A percentile compares a stretch with the other conserved stretches of the same genome.
These are phyloP conservation scores for Zaprionus davidi DNA, from an alignment of 1,140 invertebrate species.

Conservation along the genomic window DNA sequence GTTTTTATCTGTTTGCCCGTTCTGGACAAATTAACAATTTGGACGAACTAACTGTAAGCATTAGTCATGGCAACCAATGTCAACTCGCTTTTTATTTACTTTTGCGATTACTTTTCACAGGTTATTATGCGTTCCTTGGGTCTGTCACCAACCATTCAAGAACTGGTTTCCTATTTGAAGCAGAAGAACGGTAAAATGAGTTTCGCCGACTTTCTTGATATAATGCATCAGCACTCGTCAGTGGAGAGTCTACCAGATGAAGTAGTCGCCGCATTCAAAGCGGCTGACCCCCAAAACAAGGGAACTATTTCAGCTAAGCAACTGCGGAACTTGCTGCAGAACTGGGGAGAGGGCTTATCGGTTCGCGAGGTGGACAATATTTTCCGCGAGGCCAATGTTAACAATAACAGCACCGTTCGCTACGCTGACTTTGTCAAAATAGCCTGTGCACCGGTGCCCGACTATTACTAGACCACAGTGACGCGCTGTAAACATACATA, in stretches of 20 bases:
- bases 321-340: conserved; percentile 93
- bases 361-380: conserved; percentile 97
- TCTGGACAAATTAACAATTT: conserved; percentile 93
- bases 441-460: conserved; percentile 95
- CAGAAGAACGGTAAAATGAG: conserved; percentile 95
- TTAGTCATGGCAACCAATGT: conserved; percentile 1
- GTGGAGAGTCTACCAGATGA: conserved; percentile 95
- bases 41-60: conserved; percentile 93
- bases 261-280: conserved; percentile 94
- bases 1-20: conserved; percentile 96
- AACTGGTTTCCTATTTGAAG: conserved; percentile 93
- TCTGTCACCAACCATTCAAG: conserved; percentile 95
- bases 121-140: conserved; percentile 95
- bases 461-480: conserved; percentile 90
- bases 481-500: not conserved
- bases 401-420: conserved; percentile 91
- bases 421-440: conserved; percentile 98
- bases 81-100: not conserved
- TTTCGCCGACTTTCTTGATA: conserved; percentile 97
- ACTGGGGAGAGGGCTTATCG: conserved; percentile 96
- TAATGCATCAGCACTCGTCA: conserved; percentile 95
- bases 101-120: conserved; percentile 23
- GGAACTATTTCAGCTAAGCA: conserved; percentile 93
- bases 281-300: conserved; percentile 90
- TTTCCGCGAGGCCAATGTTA: conserved; percentile 95